phyloP scores from a whole-genome alignment of 2,888 invertebrate species.

The Rhagonycha fulva region DNA sequence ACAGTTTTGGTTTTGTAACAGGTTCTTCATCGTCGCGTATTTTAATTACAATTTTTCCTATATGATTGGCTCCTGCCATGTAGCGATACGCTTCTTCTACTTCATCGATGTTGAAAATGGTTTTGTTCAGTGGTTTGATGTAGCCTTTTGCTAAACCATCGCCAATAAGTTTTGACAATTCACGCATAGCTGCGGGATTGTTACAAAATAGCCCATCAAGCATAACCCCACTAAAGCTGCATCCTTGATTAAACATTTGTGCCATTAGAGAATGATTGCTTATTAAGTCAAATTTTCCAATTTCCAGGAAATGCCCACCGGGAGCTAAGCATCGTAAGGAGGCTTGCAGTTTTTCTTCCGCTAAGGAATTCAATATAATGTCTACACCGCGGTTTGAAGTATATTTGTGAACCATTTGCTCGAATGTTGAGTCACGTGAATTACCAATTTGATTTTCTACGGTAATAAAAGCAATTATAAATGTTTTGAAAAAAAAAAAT shows the following conservation, averaged over 20 bases:
- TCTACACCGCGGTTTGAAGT: conserved; percentile 90
- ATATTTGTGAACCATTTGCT: conserved; percentile 77
- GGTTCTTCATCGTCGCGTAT: conserved; percentile 45
- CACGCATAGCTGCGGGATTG: conserved; percentile 55
- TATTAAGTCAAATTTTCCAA: conserved; percentile 81
- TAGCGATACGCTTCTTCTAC: conserved; percentile 72
- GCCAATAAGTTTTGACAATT: conserved; percentile 59
- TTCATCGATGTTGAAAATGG: conserved; percentile 66
- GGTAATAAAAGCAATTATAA: background rate
- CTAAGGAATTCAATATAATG: conserved; percentile 85
- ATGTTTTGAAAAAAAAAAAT: conserved; percentile 25
- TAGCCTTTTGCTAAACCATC: conserved; percentile 66
- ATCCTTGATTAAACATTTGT: conserved; percentile 71
- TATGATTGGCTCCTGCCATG: conserved; percentile 73
- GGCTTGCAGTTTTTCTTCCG: conserved; percentile 85
- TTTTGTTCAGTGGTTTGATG: conserved; percentile 69
- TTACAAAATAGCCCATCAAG: conserved; percentile 69
- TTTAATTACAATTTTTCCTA: conserved; percentile 70
- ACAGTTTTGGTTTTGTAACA: background rate
- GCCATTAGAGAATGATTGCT: conserved; percentile 67
- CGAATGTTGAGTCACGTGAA: conserved; percentile 85
- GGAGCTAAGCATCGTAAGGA: conserved; percentile 64
- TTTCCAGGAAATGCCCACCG: conserved; percentile 77
- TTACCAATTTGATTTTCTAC: conserved; percentile 77
- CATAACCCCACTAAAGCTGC: conserved; percentile 78